Conservation (phyloP, 1,140 invertebrate genomes). For the Leptopilina boulardi region DNA sequence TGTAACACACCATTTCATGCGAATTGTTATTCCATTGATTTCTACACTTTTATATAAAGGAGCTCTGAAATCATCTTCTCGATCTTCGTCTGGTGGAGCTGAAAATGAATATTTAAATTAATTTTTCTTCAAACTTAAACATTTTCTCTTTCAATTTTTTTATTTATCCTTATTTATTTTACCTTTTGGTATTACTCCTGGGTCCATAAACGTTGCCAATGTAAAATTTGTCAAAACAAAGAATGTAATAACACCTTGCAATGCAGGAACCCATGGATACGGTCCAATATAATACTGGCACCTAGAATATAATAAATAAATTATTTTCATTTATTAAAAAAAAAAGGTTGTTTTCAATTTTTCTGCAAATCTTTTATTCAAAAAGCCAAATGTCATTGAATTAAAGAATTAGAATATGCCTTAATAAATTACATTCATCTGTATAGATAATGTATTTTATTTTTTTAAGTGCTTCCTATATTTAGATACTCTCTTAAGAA, state of each 20-base stretch:
- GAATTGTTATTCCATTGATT: conserved; percentile 97
- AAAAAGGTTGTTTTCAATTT: not conserved
- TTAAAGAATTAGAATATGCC: not conserved
- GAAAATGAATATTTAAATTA: conserved; percentile 42
- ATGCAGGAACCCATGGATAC: conserved; percentile 92
- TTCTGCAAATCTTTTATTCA: not conserved
- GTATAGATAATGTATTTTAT: not conserved
- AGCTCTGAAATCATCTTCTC: conserved; percentile 97
- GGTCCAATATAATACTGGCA: conserved; percentile 89
- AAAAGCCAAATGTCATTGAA: not conserved
- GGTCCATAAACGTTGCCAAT: conserved; percentile 99
- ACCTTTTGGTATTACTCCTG: conserved; percentile 99
- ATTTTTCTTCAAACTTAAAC: conserved; percentile 2
- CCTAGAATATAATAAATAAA: conserved; percentile 76
- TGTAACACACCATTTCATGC: conserved; percentile 99
- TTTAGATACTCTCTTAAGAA: conserved; percentile 3
- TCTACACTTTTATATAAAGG: conserved; percentile 99
- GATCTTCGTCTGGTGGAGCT: conserved; percentile 97
- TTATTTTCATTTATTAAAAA: not conserved
- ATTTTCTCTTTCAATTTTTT: not conserved
- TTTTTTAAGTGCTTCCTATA: not conserved
- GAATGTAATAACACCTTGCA: conserved; percentile 95
- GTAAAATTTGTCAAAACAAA: conserved; percentile 99
- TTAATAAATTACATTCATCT: not conserved
- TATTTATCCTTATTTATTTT: conserved; percentile 55